Percentiles rank a stretch among this genome's conserved stretches.
phyloP scores from a whole-genome alignment of 1,140 invertebrate genomes.

The Andricus grossulariae region DNA sequence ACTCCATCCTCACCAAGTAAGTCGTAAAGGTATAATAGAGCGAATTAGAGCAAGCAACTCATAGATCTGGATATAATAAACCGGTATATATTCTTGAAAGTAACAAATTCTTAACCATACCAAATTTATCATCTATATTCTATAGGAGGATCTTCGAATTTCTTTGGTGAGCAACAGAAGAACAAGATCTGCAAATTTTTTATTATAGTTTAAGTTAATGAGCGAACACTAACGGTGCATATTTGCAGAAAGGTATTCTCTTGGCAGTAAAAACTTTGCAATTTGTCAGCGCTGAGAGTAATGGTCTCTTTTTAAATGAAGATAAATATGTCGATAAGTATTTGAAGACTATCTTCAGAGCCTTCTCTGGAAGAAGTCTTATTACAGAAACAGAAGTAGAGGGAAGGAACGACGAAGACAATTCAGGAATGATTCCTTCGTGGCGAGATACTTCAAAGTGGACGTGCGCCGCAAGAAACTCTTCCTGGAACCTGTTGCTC shows the following conservation, averaged over 20 bases:
- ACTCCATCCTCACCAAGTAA: conserved; percentile 24
- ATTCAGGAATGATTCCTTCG: conserved; percentile 49
- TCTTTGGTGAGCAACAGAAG: too few species aligned
- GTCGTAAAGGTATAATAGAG: conserved; percentile 1
- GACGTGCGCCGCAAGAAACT: conserved; percentile 59
- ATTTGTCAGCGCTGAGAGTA: conserved; percentile 18
- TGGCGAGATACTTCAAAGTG: conserved; percentile 61
- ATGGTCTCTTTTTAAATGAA: conserved; percentile 21
- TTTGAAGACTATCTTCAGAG: conserved; percentile 24
- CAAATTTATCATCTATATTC: too few species aligned
- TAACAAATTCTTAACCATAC: too few species aligned
- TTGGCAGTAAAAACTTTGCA: not conserved
- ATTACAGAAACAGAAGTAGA: conserved; percentile 30
- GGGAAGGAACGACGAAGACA: conserved; percentile 43
- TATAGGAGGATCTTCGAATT: too few species aligned
- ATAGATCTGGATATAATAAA: too few species aligned
- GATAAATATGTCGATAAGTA: conserved; percentile 29
- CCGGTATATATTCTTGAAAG: too few species aligned
- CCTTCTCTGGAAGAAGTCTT: conserved; percentile 22
- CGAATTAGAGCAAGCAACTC: not conserved
- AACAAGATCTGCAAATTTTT: too few species aligned
- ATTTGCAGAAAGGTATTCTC: not conserved
- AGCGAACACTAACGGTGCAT: too few species aligned
- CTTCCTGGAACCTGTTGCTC: conserved; percentile 63
- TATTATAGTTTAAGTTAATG: too few species aligned